phyloP scores from a whole-genome alignment of 2,797 vertebrate genomes.

The Cryptoblepharus egeriae region DNA sequence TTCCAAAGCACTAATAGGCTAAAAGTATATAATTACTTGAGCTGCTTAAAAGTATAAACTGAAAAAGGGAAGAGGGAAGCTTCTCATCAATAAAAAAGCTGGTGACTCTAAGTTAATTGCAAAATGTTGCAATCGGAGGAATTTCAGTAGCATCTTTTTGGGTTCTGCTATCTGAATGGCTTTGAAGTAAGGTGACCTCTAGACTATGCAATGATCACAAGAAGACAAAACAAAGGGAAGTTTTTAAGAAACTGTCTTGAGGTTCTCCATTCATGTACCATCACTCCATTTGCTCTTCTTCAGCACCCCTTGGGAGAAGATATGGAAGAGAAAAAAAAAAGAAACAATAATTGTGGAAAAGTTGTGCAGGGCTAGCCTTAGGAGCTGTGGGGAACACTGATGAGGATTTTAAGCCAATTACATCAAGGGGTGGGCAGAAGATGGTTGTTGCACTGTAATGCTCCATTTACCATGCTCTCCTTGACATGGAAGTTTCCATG shows the following conservation, averaged over 20 bases:
- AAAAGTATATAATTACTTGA: conserved; percentile 25
- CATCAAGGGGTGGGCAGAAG: too few species aligned
- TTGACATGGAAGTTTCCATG: too few species aligned
- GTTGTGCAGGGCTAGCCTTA: neutral
- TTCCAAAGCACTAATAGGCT: conserved; percentile 19
- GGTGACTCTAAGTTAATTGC: conserved; percentile 23
- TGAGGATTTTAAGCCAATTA: too few species aligned
- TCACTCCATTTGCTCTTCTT: conserved; percentile 39
- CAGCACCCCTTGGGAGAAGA: neutral
- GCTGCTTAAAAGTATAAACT: conserved; percentile 22
- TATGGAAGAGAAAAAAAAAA: fast-evolving
- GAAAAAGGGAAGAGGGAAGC: neutral
- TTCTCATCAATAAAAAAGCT: neutral
- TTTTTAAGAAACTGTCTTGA: neutral
- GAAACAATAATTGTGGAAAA: neutral
- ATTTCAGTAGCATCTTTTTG: neutral
- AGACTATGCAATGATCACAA: conserved; percentile 2
- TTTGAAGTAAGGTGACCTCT: conserved; percentile 22
- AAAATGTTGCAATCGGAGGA: conserved; percentile 20
- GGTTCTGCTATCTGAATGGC: neutral
- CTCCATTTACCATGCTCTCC: too few species aligned
- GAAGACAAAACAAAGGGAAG: conserved; percentile 16
- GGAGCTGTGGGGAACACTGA: too few species aligned
- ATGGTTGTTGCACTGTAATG: too few species aligned
- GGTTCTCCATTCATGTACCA: neutral